Base-by-base conservation (phyloP, 2,797 vertebrate species). In the Nannoperca obscura region DNA sequence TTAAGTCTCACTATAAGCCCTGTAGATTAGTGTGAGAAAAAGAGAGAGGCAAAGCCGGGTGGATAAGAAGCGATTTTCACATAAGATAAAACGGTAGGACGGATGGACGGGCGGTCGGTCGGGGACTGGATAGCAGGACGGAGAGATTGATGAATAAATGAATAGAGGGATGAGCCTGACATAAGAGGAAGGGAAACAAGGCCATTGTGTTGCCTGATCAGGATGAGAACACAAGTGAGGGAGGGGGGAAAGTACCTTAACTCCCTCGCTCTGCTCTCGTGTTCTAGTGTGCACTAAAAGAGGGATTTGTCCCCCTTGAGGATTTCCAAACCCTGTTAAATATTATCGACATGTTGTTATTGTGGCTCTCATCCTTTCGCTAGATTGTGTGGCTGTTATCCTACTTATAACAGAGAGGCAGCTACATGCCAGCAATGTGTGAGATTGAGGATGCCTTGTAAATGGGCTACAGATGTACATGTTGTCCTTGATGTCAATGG, bases 321-420 rank as follows among this genome's bases (percentile, higher is more conserved):
- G 86, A 89, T 91, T 90, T 87, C 63, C 64, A 85, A 89, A 88
- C 83, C 88, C 89, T 91, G 91, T 93, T 89, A 89, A 86, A 92
- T 89, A 85, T 91, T 84, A 89, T 89, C 60, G 54, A 67, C 88
- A 81, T 92, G 91, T 80, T 89, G 71, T 89, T 92, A 86, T 92
- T 89, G 74, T 83, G 74, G 50, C 79, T 90, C 76, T 83, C 64
- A 52, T 87, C 27, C 40, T 71, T 55, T 64, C 58, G 80, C 64
- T 77, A 62, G 86, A 85, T 92, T 91, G 84, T 85, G 46, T 58
- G 55, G 38, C 75, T 74, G 84, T 91, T 88, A 87, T 91, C 88
- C 84, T 71, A 61, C 81, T 91, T 83, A 85, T 58, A 71, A 71
- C 61, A 24, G 68, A 50, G 58, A 81, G 67, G 74, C 79, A 24